A percentile compares a stretch with the other conserved stretches of the same genome.
These are phyloP conservation scores for Drosophila nr. perissopoda DNA, from an alignment of 2,888 invertebrate species.

Conservation along the genomic window DNA sequence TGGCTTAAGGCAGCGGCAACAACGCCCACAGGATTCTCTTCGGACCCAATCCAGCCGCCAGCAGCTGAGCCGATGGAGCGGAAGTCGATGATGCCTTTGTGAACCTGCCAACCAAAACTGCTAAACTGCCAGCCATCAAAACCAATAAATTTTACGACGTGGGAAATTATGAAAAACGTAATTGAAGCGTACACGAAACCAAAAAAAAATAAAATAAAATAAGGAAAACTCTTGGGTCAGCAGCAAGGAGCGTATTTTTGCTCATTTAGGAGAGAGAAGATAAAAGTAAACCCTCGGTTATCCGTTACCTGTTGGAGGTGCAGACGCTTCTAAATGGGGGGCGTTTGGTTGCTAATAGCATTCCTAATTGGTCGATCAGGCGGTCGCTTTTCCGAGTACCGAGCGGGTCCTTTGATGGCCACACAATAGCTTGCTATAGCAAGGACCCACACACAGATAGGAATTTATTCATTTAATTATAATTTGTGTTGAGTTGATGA, in stretches of 20 bases:
- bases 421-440: constrained; percentile 2
- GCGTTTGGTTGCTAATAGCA: constrained; percentile 68
- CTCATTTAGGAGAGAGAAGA: constrained; percentile 28
- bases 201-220: neutral
- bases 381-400: constrained; percentile 45
- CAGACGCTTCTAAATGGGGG: constrained; percentile 35
- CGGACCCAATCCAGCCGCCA: constrained; percentile 33
- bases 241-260: constrained; percentile 33
- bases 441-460: constrained; percentile 43
- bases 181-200: constrained; percentile 58
- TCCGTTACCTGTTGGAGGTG: constrained; percentile 48
- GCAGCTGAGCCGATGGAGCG: constrained; percentile 68
- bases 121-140: constrained; percentile 55
- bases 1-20: constrained; percentile 23
- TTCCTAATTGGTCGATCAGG: constrained; percentile 63
- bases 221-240: constrained; percentile 1
- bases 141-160: constrained; percentile 74
- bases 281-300: neutral
- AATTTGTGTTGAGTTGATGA: constrained; percentile 2
- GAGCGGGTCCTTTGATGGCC: constrained; percentile 57
- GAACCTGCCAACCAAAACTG: constrained; percentile 30
- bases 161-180: constrained; percentile 76
- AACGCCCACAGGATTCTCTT: constrained; percentile 24
- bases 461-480: constrained; percentile 7
- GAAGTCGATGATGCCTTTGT: constrained; percentile 55